These are phyloP conservation scores for Protodeltote pygarga DNA, from an alignment of 2,888 invertebrate species.

Conservation along the genomic window DNA sequence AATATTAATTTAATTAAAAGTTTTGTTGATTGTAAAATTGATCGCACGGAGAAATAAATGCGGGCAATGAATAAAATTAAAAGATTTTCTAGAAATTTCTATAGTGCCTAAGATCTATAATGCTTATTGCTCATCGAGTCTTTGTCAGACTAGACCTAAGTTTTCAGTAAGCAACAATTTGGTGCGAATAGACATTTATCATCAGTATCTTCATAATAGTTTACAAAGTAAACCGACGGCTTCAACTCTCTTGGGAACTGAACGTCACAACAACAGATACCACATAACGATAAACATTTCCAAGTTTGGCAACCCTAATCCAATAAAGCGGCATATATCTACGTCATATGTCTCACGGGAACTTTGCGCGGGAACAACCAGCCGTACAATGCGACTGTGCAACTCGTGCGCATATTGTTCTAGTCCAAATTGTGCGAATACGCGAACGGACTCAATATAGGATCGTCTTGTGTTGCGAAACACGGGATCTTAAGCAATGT, in stretches of 20 bases:
- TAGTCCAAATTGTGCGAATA: slow-evolving; percentile 49
- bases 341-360: slow-evolving; percentile 48
- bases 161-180: no score
- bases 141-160: no score
- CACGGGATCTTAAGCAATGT: slow-evolving; percentile 38
- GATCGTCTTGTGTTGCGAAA: slow-evolving; percentile 23
- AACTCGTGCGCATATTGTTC: slow-evolving; percentile 56
- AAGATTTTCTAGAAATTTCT: no score
- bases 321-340: slow-evolving; percentile 11
- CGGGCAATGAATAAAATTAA: no score
- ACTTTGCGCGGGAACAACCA: slow-evolving; percentile 45
- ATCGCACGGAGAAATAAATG: no score
- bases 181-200: no score
- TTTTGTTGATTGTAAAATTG: no score
- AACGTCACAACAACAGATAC: not conserved
- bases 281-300: not conserved
- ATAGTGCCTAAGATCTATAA: no score
- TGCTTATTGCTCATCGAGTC: no score
- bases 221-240: no score
- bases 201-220: no score
- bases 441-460: slow-evolving; percentile 8
- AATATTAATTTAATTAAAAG: not conserved
- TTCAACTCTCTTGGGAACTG: not conserved
- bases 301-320: slow-evolving; percentile 24
- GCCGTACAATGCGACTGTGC: slow-evolving; percentile 53